Conservation (phyloP, 2,888 invertebrate genomes). For the Pteria penguin region DNA sequence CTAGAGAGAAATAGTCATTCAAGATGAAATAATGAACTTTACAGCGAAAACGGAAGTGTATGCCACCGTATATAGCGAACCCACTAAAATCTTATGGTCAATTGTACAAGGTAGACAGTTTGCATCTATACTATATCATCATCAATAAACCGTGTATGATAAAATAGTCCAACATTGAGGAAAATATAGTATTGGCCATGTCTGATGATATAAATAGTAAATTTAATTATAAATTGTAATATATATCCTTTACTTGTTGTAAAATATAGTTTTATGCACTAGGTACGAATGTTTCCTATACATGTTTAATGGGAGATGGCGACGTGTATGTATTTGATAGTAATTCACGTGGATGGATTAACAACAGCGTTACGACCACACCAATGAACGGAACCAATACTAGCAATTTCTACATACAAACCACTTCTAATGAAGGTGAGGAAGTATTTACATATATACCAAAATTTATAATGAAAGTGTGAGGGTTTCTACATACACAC, state of each 20-base stretch:
- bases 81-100: slow-evolving; percentile 43
- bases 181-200: no score
- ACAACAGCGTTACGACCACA: neutral
- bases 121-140: no score
- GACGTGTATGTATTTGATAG: slow-evolving; percentile 33
- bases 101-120: slow-evolving; percentile 52
- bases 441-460: no score
- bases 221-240: no score
- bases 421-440: slow-evolving; percentile 27
- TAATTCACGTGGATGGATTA: slow-evolving; percentile 1
- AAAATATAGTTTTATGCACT: neutral
- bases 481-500: no score
- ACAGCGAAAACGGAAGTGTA: slow-evolving; percentile 15
- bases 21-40: slow-evolving; percentile 41
- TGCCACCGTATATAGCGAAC: slow-evolving; percentile 14
- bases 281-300: slow-evolving; percentile 49
- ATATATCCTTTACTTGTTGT: no score
- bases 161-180: no score
- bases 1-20: slow-evolving; percentile 38
- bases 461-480: no score
- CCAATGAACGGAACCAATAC: neutral
- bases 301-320: slow-evolving; percentile 42
- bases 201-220: no score
- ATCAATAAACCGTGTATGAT: no score
- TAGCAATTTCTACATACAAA: no score